Evolutionary conservation across 2,797 vertebrate species (phyloP).

Genomic region (Novumbra hubbsi): DNA sequence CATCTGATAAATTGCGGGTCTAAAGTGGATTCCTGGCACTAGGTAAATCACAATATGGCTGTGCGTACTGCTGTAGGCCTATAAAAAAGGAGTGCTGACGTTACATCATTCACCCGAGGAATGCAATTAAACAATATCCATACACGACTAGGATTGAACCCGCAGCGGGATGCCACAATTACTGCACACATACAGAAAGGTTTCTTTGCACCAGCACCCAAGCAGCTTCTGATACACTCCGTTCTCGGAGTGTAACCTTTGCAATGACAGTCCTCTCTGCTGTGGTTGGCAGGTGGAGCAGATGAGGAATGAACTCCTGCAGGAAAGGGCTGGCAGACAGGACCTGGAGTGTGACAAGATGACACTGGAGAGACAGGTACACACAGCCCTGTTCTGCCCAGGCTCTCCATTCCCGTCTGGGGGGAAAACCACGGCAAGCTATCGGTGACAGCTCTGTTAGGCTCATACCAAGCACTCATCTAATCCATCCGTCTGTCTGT

Average conservation of each 20-base stretch:
- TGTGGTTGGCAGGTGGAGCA: slow-evolving; percentile 89
- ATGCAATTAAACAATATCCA: slow-evolving; percentile 51
- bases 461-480: slow-evolving; percentile 37
- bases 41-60: background rate
- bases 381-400: slow-evolving; percentile 16
- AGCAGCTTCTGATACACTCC: slow-evolving; percentile 45
- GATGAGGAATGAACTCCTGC: slow-evolving; percentile 92
- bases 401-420: slow-evolving; percentile 10
- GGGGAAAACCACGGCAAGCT: slow-evolving; percentile 46
- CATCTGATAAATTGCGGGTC: slow-evolving; percentile 2
- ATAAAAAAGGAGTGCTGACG: background rate
- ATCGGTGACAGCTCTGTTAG: background rate
- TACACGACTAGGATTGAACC: slow-evolving; percentile 40
- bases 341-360: slow-evolving; percentile 98
- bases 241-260: slow-evolving; percentile 56
- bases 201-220: slow-evolving; percentile 36
- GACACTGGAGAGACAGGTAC: slow-evolving; percentile 97
- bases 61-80: background rate
- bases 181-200: slow-evolving; percentile 15
- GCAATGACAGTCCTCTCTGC: slow-evolving; percentile 66
- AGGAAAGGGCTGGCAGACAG: slow-evolving; percentile 90
- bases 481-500: slow-evolving; percentile 36
- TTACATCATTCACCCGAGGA: slow-evolving; percentile 32
- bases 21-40: slow-evolving; percentile 50
- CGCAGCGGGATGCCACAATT: slow-evolving; percentile 17